phyloP scores from a whole-genome alignment of 2,113 vertebrate genomes.

The Ameiurus melas region DNA sequence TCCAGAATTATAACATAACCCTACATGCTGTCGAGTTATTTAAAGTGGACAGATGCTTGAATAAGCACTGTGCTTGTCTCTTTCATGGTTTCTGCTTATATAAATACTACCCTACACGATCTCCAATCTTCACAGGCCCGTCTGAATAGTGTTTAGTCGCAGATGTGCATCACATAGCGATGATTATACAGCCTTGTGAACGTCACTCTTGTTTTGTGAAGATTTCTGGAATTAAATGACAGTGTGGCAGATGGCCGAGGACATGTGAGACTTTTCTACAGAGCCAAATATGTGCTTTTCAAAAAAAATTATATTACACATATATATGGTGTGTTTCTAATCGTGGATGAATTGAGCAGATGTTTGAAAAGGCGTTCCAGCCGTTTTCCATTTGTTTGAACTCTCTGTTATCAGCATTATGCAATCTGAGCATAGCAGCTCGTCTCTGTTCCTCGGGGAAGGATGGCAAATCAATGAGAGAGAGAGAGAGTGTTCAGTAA shows the following conservation, averaged over 20 bases:
- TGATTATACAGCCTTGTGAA: background rate
- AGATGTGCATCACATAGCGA: slow-evolving; percentile 2
- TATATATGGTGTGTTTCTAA: background rate
- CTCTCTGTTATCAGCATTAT: slow-evolving; percentile 1
- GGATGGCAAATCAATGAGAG: slow-evolving; percentile 7
- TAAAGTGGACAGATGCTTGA: slow-evolving; percentile 18
- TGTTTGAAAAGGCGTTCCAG: background rate
- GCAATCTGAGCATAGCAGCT: background rate
- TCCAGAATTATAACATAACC: slow-evolving; percentile 25
- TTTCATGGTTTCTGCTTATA: background rate
- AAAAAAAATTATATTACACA: background rate
- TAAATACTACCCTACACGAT: background rate
- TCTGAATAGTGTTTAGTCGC: slow-evolving; percentile 15
- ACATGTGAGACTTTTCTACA: background rate
- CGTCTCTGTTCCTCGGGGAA: background rate
- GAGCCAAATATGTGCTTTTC: background rate
- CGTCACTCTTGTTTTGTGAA: slow-evolving; percentile 45
- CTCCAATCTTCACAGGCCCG: background rate
- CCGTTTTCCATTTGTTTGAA: background rate
- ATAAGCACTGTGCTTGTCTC: background rate
- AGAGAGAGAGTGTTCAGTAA: background rate
- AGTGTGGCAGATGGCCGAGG: slow-evolving; percentile 21
- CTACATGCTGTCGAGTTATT: background rate
- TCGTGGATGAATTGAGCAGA: background rate
- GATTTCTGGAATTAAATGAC: slow-evolving; percentile 58